Conservation (phyloP, 2,888 invertebrate genomes). For the Tetropium fuscum region DNA sequence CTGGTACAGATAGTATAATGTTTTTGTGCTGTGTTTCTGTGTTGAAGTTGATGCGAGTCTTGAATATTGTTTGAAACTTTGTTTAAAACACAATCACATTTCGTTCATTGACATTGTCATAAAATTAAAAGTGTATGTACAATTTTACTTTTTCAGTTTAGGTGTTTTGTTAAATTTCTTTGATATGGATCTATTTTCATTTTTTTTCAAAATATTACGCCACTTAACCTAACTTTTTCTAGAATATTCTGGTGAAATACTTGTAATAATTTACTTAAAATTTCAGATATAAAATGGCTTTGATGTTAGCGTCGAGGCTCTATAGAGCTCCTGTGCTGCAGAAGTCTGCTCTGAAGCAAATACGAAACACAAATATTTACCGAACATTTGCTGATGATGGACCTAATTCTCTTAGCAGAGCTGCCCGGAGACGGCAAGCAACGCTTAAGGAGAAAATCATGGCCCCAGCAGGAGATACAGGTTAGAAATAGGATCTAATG, state of each 20-base stretch:
- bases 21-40: too few species aligned
- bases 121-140: constrained; percentile 34
- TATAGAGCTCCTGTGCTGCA: constrained; percentile 54
- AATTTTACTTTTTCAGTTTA: neutral
- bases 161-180: neutral
- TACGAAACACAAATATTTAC: constrained; percentile 52
- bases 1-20: too few species aligned
- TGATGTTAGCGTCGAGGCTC: constrained; percentile 56
- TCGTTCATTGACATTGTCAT: constrained; percentile 13
- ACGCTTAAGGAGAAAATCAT: constrained; percentile 78
- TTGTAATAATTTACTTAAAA: neutral
- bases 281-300: constrained; percentile 52
- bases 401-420: constrained; percentile 60
- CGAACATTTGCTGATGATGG: constrained; percentile 71
- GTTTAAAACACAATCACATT: constrained; percentile 3
- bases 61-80: too few species aligned
- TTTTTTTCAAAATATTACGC: constrained; percentile 42
- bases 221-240: constrained; percentile 35
- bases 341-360: constrained; percentile 61
- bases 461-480: constrained; percentile 83
- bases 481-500: constrained; percentile 66
- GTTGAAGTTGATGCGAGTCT: too few species aligned
- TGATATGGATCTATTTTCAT: too few species aligned
- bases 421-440: constrained; percentile 67
- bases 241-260: constrained; percentile 12